These are phyloP conservation scores for Agriopis leucophaearia DNA, from an alignment of 2,888 invertebrate genomes.

Conservation along the genomic window DNA sequence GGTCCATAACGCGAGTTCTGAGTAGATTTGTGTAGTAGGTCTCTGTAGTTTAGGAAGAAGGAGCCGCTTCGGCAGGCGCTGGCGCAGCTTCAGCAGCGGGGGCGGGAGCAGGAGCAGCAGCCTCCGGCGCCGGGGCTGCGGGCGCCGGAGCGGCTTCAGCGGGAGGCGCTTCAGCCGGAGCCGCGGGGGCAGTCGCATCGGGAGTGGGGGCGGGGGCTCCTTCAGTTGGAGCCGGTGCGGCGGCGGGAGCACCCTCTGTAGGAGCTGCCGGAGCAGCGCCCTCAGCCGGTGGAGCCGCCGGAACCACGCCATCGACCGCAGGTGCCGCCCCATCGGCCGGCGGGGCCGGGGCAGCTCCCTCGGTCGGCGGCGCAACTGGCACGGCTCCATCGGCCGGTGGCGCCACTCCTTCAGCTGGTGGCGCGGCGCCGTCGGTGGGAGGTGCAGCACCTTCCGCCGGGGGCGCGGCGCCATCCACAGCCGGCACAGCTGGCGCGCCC, in stretches of 20 bases:
- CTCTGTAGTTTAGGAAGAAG: conserved; percentile 43
- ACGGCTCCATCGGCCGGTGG: conserved; percentile 61
- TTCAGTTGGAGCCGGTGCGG: conserved; percentile 55
- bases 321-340: conserved; percentile 62
- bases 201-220: conserved; percentile 54
- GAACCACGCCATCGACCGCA: conserved; percentile 49
- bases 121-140: conserved; percentile 36
- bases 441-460: conserved; percentile 40
- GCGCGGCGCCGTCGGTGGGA: conserved; percentile 53
- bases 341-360: conserved; percentile 57
- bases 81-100: conserved; percentile 44
- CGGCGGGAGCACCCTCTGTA: conserved; percentile 57
- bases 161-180: conserved; percentile 44
- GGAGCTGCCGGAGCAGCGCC: conserved; percentile 57
- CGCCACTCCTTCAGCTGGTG: conserved; percentile 57
- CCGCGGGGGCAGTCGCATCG: conserved; percentile 52
- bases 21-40: not conserved
- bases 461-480: conserved; percentile 57
- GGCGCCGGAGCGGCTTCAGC: conserved; percentile 46
- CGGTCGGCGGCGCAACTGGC: conserved; percentile 54
- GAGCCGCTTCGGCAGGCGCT: conserved; percentile 46
- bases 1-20: conserved; percentile 30
- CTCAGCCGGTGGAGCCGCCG: conserved; percentile 54
- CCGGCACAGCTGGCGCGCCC: conserved; percentile 47
- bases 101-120: conserved; percentile 38